Conservation (phyloP, 2,888 invertebrate species). For the Flabesymbios commensalis region DNA sequence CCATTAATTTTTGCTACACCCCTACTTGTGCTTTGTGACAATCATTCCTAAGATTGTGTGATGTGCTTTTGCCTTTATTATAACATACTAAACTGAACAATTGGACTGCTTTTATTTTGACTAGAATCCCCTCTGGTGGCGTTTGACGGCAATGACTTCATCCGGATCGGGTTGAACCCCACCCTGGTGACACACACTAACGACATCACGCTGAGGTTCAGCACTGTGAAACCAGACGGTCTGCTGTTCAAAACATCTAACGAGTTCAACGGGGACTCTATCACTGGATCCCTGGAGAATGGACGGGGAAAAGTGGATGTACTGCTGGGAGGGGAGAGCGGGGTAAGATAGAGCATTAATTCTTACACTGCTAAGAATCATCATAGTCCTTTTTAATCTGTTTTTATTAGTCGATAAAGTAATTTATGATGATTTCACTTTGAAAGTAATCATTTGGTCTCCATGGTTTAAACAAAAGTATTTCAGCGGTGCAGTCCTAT, state of each 20-base stretch:
- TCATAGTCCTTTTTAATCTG: too few relatives aligned
- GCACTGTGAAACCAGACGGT: conserved; percentile 46
- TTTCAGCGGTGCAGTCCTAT: too few relatives aligned
- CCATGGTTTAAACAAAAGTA: too few relatives aligned
- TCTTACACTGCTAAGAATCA: background rate
- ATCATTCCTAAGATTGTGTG: too few relatives aligned
- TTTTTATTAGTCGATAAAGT: too few relatives aligned
- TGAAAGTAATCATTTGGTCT: too few relatives aligned
- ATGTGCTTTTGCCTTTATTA: too few relatives aligned
- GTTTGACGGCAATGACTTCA: conserved; percentile 44
- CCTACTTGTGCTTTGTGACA: too few relatives aligned
- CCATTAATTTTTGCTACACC: too few relatives aligned
- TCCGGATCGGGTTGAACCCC: conserved; percentile 33
- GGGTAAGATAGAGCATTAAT: conserved; percentile 1
- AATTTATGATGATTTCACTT: background rate
- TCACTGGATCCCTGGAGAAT: conserved; percentile 46
- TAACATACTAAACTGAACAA: too few relatives aligned
- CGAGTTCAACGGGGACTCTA: conserved; percentile 37
- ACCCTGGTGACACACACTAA: conserved; percentile 46
- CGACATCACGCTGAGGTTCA: conserved; percentile 57
- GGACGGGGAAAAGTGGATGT: conserved; percentile 36
- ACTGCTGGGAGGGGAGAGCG: conserved; percentile 15
- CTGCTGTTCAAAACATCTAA: conserved; percentile 51
- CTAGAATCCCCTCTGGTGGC: conserved; percentile 51
- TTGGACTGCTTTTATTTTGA: conserved; percentile 4